Evolutionary conservation across 2,797 vertebrate species (phyloP), one percentile per base, ranked within the genome.

Genomic region (Onychomys torridus): DNA sequence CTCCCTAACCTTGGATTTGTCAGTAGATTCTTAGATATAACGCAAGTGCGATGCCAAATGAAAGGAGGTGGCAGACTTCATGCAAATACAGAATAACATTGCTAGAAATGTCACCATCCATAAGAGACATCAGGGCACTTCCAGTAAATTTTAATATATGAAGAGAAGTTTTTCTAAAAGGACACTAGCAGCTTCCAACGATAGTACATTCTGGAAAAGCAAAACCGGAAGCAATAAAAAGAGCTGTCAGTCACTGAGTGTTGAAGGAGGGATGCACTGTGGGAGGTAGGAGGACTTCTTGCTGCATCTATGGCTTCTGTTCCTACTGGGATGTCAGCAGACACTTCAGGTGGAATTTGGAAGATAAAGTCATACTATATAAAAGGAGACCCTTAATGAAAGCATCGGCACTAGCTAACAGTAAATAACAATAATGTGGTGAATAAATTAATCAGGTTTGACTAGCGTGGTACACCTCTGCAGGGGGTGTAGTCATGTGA

Each of bases 391-490:
- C 19, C 25, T n/a, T 29, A 14, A 34, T 37, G 29, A 10, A 46
- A 84, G 25, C 0, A 3, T 13, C 10, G 13, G 16, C n/a, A 37
- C 88, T 29, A n/a, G 7, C 16, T 37, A 25, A 59, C 27, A 29
- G 13, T 13, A 61, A 89, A 43, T 57, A 27, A 46, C 55, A 27
- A 13, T 25, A n/a, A 43, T 6, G 19, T 81, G 11, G 34, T 25
- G 37, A 6, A 11, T 5, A 19, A 6, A 10, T 10, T 86, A 40
- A 37, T n/a, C 11, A 34, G 5, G 14, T 25, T 4, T 57, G 19
- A 16, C 7, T 12, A 43, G 34, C 0, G 0, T 2, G 52, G 25
- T 21, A 17, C 0, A 7, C 69, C 29, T 21, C 6, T 10, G 2
- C n/a, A 37, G 61, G 17, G 27, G 0, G 4, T 37, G 37, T 40